Conservation (phyloP, 2,888 invertebrate species). For the Pristionchus entomophagus region DNA sequence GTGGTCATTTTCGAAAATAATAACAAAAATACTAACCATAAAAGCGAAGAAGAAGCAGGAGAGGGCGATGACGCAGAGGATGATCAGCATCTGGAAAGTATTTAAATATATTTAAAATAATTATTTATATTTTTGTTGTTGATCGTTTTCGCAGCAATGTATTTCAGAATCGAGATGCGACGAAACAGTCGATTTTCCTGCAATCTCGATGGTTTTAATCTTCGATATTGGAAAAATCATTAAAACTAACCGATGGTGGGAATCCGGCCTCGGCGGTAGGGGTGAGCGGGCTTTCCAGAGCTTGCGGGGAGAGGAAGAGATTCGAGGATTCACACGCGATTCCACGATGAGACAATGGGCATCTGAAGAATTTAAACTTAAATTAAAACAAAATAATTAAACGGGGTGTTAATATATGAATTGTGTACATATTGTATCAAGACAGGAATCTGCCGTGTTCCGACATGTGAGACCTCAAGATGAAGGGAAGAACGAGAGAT, state of each 20-base stretch:
- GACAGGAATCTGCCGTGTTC: too few relatives aligned
- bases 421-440: too few relatives aligned
- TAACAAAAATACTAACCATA: background rate
- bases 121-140: background rate
- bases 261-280: background rate
- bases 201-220: too few relatives aligned
- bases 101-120: background rate
- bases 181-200: too few relatives aligned
- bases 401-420: background rate
- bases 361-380: conserved; percentile 7
- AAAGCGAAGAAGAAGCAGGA: conserved; percentile 39
- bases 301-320: background rate
- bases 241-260: background rate
- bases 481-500: too few relatives aligned
- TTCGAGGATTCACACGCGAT: conserved; percentile 23
- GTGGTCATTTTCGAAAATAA: background rate
- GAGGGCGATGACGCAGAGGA: conserved; percentile 32
- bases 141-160: background rate
- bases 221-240: too few relatives aligned
- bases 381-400: background rate
- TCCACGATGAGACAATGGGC: conserved; percentile 25
- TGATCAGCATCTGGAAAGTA: conserved; percentile 32
- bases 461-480: too few relatives aligned
- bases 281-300: background rate
- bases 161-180: too few relatives aligned